A percentile compares a stretch with the other conserved stretches of the same genome.
These are phyloP conservation scores for Globodera rostochiensis DNA, from an alignment of 1,140 invertebrate genomes.

Conservation along the genomic window DNA sequence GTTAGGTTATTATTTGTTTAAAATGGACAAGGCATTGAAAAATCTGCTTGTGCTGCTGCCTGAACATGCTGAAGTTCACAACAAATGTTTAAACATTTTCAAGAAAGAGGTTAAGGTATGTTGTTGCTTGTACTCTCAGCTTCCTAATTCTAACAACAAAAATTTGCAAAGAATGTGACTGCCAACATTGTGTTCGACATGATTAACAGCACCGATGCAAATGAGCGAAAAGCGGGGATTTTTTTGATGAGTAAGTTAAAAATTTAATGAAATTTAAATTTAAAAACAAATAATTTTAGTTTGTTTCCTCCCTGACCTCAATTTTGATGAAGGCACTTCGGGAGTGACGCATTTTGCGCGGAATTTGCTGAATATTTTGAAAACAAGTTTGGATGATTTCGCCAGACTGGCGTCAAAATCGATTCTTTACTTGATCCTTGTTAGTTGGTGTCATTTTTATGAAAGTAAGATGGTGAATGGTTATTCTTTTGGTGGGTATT, in stretches of 20 bases:
- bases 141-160: not conserved
- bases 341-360: conserved; percentile 41
- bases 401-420: conserved; percentile 48
- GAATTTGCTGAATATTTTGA: conserved; percentile 50
- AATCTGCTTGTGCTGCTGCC: not conserved
- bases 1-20: not conserved
- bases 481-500: conserved; percentile 2
- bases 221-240: conserved; percentile 53
- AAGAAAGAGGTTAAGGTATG: not conserved
- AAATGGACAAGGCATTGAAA: not conserved
- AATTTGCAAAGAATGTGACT: not conserved
- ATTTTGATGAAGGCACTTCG: conserved; percentile 35
- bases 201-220: conserved; percentile 38
- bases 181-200: conserved; percentile 37
- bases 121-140: not conserved
- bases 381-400: conserved; percentile 31
- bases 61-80: not conserved
- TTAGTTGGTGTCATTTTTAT: conserved; percentile 14
- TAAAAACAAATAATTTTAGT: conserved; percentile 35
- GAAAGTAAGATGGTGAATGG: conserved; percentile 17
- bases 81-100: not conserved
- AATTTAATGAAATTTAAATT: too few species aligned
- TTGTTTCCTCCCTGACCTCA: conserved; percentile 42
- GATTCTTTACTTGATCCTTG: conserved; percentile 52
- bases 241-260: conserved; percentile 50